Percentiles rank a stretch among this genome's conserved stretches.
Conservation (phyloP, 2,888 invertebrate genomes). For the Eilema caniola region DNA sequence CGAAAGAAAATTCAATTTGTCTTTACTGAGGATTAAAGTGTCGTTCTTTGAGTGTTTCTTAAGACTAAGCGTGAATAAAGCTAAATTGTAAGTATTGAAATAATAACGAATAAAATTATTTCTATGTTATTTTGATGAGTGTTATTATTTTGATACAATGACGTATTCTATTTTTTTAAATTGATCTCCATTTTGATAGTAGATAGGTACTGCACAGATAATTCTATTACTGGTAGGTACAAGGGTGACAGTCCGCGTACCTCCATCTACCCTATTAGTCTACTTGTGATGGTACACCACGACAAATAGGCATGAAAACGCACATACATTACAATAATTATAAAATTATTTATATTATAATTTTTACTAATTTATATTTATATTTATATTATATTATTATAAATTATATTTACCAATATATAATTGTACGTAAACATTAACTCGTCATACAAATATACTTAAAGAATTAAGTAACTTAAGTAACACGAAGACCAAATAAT, state of each 20-base stretch:
- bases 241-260: no score
- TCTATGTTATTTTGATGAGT: neutral
- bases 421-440: neutral
- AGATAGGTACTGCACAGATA: no score
- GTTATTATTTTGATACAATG: no score
- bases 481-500: neutral
- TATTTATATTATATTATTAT: no score
- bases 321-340: neutral
- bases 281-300: no score
- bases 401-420: neutral
- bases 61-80: neutral
- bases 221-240: no score
- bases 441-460: neutral
- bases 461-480: neutral
- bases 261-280: no score
- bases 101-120: neutral
- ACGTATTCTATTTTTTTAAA: no score
- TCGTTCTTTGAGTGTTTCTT: constrained; percentile 1
- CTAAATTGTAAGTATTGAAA: neutral
- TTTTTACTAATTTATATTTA: no score
- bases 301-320: neutral
- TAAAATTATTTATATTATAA: no score
- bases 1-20: constrained; percentile 14
- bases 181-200: neutral
- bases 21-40: constrained; percentile 17